Percentiles rank a stretch among this genome's conserved stretches.
phyloP scores from a whole-genome alignment of 2,888 invertebrate genomes.

The Tigriopus californicus region DNA sequence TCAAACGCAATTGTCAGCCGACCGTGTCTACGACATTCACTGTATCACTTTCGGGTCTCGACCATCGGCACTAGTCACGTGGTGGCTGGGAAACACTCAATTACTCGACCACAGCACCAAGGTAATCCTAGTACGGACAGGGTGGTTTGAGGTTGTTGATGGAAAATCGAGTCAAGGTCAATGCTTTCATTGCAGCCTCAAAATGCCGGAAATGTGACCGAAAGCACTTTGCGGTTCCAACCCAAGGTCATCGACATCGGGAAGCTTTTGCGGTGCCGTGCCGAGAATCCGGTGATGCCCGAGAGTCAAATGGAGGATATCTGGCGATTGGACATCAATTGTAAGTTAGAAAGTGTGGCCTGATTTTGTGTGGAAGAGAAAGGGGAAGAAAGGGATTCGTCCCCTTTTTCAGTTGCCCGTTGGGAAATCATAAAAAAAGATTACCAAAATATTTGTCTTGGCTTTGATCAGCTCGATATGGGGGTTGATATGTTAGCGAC shows the following conservation, averaged over 20 bases:
- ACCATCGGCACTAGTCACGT: conserved; percentile 65
- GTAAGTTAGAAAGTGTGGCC: conserved; percentile 40
- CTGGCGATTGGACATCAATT: conserved; percentile 72
- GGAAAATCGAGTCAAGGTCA: too few relatives aligned
- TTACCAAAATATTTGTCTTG: too few relatives aligned
- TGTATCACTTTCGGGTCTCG: conserved; percentile 72
- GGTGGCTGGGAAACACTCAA: conserved; percentile 39
- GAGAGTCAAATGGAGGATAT: conserved; percentile 60
- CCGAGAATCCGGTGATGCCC: conserved; percentile 75
- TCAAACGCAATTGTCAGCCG: conserved; percentile 51
- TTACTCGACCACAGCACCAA: conserved; percentile 3
- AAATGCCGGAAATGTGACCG: conserved; percentile 43
- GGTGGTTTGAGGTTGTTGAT: too few relatives aligned
- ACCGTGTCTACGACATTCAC: conserved; percentile 58
- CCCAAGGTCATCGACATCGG: conserved; percentile 76
- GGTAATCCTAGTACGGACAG: too few relatives aligned
- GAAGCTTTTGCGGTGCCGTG: conserved; percentile 66
- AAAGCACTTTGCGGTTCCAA: conserved; percentile 68
- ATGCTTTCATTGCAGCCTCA: conserved; percentile 17
- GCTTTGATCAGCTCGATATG: too few relatives aligned
- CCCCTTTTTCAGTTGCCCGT: conserved; percentile 40
- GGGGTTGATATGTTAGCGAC: too few relatives aligned
- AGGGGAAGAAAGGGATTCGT: conserved; percentile 19
- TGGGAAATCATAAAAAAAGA: too few relatives aligned
- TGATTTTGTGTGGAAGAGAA: background rate